These are phyloP conservation scores for Heliornis fulica DNA, from an alignment of 2,113 vertebrate species.

Conservation along the genomic window DNA sequence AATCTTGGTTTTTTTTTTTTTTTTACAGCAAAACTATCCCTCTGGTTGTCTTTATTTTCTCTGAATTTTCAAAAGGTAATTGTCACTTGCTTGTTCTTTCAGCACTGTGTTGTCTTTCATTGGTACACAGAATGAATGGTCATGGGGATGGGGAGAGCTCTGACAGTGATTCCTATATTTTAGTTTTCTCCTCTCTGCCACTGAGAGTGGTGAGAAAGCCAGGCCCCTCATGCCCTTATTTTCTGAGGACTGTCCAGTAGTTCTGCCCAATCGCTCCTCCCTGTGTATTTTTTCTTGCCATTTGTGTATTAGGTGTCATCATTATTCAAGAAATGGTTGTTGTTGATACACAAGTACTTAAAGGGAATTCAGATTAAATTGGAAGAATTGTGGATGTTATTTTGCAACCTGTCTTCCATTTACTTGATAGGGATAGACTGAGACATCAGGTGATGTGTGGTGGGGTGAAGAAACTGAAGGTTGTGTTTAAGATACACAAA, in stretches of 20 bases:
- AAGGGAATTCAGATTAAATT: background rate
- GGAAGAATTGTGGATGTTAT: background rate
- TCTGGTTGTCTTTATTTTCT: background rate
- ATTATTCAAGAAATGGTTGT: background rate
- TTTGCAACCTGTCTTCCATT: background rate
- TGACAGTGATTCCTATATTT: background rate
- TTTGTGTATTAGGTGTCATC: background rate
- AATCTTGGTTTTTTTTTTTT: background rate
- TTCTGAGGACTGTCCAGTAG: background rate
- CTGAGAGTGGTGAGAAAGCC: background rate
- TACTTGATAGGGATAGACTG: background rate
- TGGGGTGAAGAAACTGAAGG: background rate
- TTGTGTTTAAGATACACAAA: background rate
- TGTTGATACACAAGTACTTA: background rate
- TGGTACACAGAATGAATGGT: background rate
- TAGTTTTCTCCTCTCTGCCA: background rate
- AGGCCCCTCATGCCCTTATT: background rate
- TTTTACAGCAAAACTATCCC: background rate
- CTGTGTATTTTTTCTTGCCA: background rate
- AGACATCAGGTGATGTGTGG: background rate
- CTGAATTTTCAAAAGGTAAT: background rate
- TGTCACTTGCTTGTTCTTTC: background rate
- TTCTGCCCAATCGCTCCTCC: background rate
- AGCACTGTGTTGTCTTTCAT: background rate
- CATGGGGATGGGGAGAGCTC: background rate